Conservation (phyloP, 2,797 vertebrate species). For the Prionace glauca region DNA sequence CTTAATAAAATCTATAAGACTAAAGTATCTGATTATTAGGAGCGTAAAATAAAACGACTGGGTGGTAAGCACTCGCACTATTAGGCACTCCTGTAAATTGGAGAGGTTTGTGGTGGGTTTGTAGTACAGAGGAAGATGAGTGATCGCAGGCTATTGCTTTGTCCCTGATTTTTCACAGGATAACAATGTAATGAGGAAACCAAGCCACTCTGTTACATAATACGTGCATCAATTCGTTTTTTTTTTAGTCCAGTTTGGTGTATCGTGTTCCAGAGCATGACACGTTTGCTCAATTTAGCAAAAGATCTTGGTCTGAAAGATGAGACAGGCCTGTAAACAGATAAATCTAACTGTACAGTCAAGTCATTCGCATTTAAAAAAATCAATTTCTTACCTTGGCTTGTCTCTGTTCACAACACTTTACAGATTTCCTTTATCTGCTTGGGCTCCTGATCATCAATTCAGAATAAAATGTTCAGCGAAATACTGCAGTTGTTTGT, state of each 20-base stretch:
- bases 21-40: neutral
- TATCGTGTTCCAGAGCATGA: neutral
- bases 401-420: neutral
- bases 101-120: neutral
- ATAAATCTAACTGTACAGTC: neutral
- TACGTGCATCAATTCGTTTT: neutral
- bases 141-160: neutral
- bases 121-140: neutral
- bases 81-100: neutral
- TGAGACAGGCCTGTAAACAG: neutral
- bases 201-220: neutral
- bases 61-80: neutral
- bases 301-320: neutral
- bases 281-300: neutral
- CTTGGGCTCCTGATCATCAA: neutral
- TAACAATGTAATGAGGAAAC: neutral
- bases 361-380: neutral
- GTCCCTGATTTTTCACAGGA: neutral
- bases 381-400: neutral
- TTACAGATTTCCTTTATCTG: neutral
- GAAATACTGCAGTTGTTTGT: neutral
- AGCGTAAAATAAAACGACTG: neutral
- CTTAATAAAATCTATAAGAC: neutral
- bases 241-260: neutral
- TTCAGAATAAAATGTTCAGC: neutral